Conservation (phyloP, 2,888 invertebrate species). For the Lepidocyrtoides sp. region DNA sequence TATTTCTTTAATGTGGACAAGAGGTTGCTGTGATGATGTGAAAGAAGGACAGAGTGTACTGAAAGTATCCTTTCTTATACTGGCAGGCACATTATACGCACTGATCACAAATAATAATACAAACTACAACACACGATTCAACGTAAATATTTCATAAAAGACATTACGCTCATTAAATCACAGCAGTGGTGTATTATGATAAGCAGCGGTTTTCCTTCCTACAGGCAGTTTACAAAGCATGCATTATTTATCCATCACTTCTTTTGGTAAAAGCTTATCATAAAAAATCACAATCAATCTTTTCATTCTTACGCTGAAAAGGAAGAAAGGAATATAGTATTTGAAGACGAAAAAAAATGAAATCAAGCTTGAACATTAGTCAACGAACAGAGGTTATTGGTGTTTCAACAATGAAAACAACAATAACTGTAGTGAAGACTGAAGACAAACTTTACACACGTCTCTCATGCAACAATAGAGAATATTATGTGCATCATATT, state of each 20-base stretch:
- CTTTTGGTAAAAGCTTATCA: conserved; percentile 66
- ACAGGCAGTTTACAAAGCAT: conserved; percentile 33
- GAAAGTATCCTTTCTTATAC: not conserved
- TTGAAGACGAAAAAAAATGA: conserved; percentile 41
- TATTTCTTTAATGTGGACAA: conserved; percentile 12
- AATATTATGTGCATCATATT: conserved; percentile 20
- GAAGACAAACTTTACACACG: not conserved
- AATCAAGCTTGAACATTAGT: conserved; percentile 34
- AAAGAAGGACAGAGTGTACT: not conserved
- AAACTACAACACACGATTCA: not conserved
- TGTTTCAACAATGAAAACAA: conserved; percentile 33
- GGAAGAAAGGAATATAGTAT: conserved; percentile 15
- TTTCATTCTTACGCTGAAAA: conserved; percentile 38
- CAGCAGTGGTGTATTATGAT: conserved; percentile 63
- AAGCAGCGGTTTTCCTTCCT: conserved; percentile 64
- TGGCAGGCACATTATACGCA: not conserved
- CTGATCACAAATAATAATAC: conserved; percentile 2
- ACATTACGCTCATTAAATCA: conserved; percentile 51
- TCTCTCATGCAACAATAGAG: conserved; percentile 8
- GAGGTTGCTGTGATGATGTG: not conserved
- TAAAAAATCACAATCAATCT: conserved; percentile 75
- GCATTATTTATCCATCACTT: conserved; percentile 65
- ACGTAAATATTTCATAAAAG: conserved; percentile 29
- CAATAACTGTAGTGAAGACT: conserved; percentile 3
- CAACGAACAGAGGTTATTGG: conserved; percentile 18